Evolutionary conservation across 2,797 vertebrate species (phyloP).

Genomic region (Chelonia mydas): DNA sequence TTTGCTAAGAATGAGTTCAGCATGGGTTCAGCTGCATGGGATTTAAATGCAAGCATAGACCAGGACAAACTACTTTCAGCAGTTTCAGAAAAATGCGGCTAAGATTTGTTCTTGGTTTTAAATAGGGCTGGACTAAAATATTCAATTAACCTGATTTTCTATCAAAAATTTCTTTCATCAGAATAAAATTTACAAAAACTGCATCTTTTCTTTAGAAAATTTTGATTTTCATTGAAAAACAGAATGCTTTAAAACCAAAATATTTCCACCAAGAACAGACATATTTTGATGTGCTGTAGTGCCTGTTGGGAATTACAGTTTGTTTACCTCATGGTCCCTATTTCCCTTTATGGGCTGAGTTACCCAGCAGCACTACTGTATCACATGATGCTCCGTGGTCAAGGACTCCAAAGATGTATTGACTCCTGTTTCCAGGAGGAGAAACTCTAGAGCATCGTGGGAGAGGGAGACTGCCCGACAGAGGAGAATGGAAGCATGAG

Average conservation of each 20-base stretch:
- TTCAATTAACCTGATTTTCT: neutral
- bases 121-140: neutral
- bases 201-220: neutral
- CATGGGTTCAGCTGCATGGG: accelerated
- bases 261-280: neutral
- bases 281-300: neutral
- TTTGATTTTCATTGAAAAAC: neutral
- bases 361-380: neutral
- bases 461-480: neutral
- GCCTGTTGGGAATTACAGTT: neutral
- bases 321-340: neutral
- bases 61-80: neutral
- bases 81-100: neutral
- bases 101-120: neutral
- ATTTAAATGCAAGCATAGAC: neutral
- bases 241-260: neutral
- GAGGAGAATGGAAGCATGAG: neutral
- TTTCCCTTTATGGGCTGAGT: neutral
- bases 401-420: neutral
- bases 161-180: neutral
- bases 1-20: neutral
- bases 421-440: neutral
- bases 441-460: neutral
- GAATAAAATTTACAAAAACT: neutral
- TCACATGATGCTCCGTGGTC: neutral